Conservation (phyloP, 2,113 vertebrate genomes). For the Cyprinodon brontotheroides region DNA sequence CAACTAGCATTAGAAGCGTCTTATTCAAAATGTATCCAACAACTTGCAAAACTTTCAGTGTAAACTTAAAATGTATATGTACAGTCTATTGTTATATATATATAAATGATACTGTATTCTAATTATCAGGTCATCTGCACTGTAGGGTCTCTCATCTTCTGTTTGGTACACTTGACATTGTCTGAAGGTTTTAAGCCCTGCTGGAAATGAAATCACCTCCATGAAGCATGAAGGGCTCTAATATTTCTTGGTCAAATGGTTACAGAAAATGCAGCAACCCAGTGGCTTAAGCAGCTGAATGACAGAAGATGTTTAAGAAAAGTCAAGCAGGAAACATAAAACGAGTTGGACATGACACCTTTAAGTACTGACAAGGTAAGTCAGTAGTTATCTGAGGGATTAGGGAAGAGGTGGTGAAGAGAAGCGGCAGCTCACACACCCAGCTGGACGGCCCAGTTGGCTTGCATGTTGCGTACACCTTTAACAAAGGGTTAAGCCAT, state of each 20-base stretch:
- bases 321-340: not conserved
- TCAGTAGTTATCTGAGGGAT: constrained; percentile 35
- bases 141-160: no score
- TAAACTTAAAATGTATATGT: not conserved
- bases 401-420: constrained; percentile 28
- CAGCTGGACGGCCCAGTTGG: constrained; percentile 58
- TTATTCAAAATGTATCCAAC: not conserved
- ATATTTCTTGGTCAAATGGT: no score
- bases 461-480: constrained; percentile 47
- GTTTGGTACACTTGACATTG: no score
- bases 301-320: not conserved
- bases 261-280: not conserved
- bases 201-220: not conserved
- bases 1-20: not conserved
- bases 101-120: no score
- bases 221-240: not conserved
- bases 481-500: constrained; percentile 48
- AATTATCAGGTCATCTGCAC: no score
- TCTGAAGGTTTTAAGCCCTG: no score
- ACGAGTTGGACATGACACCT: not conserved
- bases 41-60: not conserved
- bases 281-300: not conserved
- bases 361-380: constrained; percentile 3
- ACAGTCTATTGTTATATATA: no score
- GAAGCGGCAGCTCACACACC: constrained; percentile 4